Base-by-base conservation (phyloP, 2,888 invertebrate species). In the Strigamia maritima region DNA sequence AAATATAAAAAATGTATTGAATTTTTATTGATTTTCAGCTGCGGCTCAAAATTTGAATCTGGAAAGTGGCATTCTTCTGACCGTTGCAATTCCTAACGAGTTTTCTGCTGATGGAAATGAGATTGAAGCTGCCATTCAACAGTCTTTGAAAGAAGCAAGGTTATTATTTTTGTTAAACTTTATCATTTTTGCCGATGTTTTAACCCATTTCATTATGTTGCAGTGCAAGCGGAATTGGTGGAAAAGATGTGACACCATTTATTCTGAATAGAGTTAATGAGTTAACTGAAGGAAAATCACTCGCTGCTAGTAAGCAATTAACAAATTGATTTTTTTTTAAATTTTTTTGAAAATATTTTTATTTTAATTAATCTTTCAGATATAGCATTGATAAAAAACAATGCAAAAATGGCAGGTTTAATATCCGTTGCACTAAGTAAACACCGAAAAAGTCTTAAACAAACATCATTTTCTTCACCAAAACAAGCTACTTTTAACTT, bases 181-280 rank as follows among this genome's bases (percentile, higher is more conserved):
- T 49, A 4, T 49, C 49, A 40, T 14, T 26, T 76, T 26, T 7
- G 28, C 16, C 60, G 8, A 77, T 65, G 54, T 31, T 24, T 19
- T 40, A 16, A 26, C 16, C 2, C 40, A 44, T 78, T 28, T 70
- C 19, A 40, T 49, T 6, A 4, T 24, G 28, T 80, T 79, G 84
- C 84, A 54, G 81, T 84, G 14, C 79, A 75, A 75, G 83, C 82
- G 77, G 82, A 75, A 89, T 98, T 74, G 85, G 84, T 4, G 98
- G 98, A 1, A 97, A 95, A 87, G 90, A 93, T 83, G 91, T 98
- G 10, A 99, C 99, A 0, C 99, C 99, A 1, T 98, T 92, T 86
- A 89, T 99, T 38, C 87, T 99, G 44, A 87, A 90, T 54, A 89
- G 91, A 82, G 91, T 99, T 28, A 90, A 92, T 28, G 88, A 90